A percentile compares a stretch with the other conserved stretches of the same genome.
Conservation (phyloP, 2,888 invertebrate species). For the Leptopilina drosophilae region DNA sequence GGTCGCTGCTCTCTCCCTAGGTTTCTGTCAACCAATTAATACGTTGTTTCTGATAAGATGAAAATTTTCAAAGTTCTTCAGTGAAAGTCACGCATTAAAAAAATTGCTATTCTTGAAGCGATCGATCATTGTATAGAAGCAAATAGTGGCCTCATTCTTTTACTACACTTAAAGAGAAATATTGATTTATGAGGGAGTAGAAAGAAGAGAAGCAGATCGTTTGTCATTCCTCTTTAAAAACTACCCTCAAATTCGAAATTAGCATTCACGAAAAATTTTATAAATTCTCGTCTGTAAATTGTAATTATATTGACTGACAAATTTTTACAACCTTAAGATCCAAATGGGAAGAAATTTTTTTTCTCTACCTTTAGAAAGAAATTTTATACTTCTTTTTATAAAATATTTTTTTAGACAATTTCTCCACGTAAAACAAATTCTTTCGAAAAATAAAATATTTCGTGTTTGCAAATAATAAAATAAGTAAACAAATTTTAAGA, state of each 20-base stretch:
- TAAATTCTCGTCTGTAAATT: neutral
- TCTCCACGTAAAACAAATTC: too few species aligned
- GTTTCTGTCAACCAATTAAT: constrained; percentile 30
- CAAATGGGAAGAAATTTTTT: neutral
- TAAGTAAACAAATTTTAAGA: too few species aligned
- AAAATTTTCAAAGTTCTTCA: constrained; percentile 43
- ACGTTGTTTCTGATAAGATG: too few species aligned
- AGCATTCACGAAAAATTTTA: neutral
- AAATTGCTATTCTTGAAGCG: constrained; percentile 45
- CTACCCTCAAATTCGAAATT: neutral
- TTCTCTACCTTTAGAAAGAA: too few species aligned
- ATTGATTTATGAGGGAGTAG: constrained; percentile 50
- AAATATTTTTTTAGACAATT: too few species aligned
- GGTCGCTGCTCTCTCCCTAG: neutral
- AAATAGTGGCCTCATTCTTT: constrained; percentile 46
- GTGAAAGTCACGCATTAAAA: constrained; percentile 41
- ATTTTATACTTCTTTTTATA: too few species aligned
- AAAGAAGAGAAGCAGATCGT: constrained; percentile 16
- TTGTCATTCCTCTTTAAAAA: neutral
- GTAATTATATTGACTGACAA: neutral
- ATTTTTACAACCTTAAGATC: neutral
- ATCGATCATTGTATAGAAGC: constrained; percentile 51
- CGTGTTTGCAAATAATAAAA: too few species aligned
- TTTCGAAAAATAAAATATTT: too few species aligned
- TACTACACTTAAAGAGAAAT: constrained; percentile 43